These are phyloP conservation scores for Acanthornis magna DNA, from an alignment of 2,797 vertebrate species.

Conservation along the genomic window DNA sequence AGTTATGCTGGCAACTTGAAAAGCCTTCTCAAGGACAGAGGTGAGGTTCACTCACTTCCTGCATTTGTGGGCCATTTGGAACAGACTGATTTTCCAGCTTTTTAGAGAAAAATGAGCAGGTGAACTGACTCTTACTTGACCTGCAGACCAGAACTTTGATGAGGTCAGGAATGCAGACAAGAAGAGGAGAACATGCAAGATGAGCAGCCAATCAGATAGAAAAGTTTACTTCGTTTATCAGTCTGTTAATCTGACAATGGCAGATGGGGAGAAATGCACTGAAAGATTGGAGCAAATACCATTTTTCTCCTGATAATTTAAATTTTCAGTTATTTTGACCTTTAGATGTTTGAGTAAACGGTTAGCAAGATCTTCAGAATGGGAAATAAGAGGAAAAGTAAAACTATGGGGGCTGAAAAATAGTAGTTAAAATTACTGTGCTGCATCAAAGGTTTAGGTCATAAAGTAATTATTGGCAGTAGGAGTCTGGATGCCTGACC, in stretches of 20 bases:
- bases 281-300: neutral
- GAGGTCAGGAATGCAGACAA: neutral
- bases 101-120: neutral
- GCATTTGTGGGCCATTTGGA: neutral
- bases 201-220: neutral
- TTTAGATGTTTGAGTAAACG: neutral
- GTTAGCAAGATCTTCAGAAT: neutral
- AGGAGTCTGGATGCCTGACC: neutral
- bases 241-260: neutral
- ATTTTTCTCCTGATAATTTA: neutral
- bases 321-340: neutral
- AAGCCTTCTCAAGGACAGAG: neutral
- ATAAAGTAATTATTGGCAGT: neutral
- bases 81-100: neutral
- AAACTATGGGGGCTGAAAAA: neutral
- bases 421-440: neutral
- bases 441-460: neutral
- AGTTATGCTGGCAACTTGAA: neutral
- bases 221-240: constrained; percentile 10
- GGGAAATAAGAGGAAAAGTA: no score
- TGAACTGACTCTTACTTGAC: neutral
- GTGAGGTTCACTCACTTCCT: neutral
- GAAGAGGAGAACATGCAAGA: neutral
- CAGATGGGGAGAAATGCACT: neutral
- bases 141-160: neutral